Evolutionary conservation across 2,797 vertebrate species (phyloP).

Genomic region (Danio albolineatus): DNA sequence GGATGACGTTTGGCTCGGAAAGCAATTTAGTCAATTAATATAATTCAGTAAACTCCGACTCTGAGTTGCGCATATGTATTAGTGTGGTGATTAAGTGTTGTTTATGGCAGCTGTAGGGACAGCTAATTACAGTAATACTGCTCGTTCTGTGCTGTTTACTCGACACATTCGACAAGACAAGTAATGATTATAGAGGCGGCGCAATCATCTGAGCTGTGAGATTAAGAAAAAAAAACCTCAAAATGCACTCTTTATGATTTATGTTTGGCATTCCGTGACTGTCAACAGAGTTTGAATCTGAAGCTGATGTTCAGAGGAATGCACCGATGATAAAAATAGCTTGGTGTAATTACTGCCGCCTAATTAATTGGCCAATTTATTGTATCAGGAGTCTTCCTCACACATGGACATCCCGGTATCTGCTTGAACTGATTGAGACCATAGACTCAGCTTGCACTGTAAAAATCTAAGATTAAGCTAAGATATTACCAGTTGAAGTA

Average conservation of each 20-base stretch:
- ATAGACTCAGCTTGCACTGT: not conserved
- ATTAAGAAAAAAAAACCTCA: not conserved
- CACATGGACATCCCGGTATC: not conserved
- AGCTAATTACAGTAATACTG: slow-evolving; percentile 42
- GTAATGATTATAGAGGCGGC: slow-evolving; percentile 21
- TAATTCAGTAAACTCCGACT: slow-evolving; percentile 20
- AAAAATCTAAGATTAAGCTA: too few relatives aligned
- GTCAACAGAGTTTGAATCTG: slow-evolving; percentile 11
- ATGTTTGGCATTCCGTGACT: not conserved
- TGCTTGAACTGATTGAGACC: too few relatives aligned
- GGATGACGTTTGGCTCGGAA: not conserved
- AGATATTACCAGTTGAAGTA: too few relatives aligned
- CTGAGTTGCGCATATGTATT: not conserved
- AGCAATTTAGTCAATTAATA: slow-evolving; percentile 12
- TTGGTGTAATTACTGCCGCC: not conserved
- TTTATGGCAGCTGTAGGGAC: slow-evolving; percentile 15
- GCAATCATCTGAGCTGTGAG: not conserved
- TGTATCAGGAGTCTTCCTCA: not conserved
- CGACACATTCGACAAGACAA: slow-evolving; percentile 14
- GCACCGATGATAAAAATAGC: slow-evolving; percentile 13
- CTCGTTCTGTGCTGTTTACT: slow-evolving; percentile 1
- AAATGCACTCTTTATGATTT: slow-evolving; percentile 1
- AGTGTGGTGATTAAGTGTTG: slow-evolving; percentile 19
- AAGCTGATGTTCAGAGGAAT: slow-evolving; percentile 5
- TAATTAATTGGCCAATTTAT: slow-evolving; percentile 8